Conservation (phyloP, 2,113 vertebrate genomes). For the Perognathus longimembris region DNA sequence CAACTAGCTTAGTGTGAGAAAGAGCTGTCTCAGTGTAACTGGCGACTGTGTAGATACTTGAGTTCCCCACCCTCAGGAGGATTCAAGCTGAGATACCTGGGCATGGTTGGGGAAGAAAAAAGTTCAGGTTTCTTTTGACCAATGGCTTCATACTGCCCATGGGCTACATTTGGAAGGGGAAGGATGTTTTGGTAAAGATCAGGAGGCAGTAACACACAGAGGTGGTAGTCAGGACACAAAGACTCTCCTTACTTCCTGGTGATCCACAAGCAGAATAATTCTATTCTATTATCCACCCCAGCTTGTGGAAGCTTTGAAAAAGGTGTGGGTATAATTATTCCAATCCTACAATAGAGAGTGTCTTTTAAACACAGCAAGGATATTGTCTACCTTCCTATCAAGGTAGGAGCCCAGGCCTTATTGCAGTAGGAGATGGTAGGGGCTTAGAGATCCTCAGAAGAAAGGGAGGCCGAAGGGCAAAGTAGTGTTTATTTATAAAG, state of each 20-base stretch:
- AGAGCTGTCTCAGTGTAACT: not conserved
- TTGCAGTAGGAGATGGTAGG: constrained; percentile 48
- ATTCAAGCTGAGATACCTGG: not conserved
- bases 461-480: constrained; percentile 67
- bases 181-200: not conserved
- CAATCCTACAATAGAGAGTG: not conserved
- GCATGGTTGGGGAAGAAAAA: not conserved
- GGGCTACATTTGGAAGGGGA: not conserved
- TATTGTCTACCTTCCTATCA: constrained; percentile 29
- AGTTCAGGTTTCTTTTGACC: not conserved
- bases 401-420: not conserved
- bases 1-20: not conserved
- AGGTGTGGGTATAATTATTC: not conserved
- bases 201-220: not conserved
- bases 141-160: not conserved
- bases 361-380: constrained; percentile 27
- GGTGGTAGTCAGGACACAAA: not conserved
- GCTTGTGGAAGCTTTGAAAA: constrained; percentile 6
- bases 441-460: constrained; percentile 40
- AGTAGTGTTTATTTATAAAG: constrained; percentile 76
- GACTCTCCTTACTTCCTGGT: not conserved
- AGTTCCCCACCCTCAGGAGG: not conserved
- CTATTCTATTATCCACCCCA: not conserved
- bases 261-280: constrained; percentile 1
- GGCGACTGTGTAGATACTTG: not conserved